Conservation (phyloP, 2,888 invertebrate species). For the Dusona sp. region DNA sequence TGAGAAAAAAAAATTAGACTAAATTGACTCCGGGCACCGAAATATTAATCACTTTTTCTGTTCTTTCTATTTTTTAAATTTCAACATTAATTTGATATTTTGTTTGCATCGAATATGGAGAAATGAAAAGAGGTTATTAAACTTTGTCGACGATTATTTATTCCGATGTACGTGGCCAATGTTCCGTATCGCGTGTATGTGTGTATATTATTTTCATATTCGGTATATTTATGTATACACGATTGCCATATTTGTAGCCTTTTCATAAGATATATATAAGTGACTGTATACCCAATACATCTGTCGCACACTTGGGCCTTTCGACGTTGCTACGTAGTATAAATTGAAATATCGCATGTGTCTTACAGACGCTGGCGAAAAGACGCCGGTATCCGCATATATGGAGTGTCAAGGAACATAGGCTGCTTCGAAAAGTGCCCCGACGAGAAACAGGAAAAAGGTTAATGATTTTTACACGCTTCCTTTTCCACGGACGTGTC, state of each 20-base stretch:
- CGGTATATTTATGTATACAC: neutral
- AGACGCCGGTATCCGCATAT: constrained; percentile 4
- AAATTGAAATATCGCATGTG: constrained; percentile 63
- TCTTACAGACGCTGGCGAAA: constrained; percentile 61
- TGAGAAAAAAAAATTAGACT: too few species aligned
- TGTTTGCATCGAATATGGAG: neutral
- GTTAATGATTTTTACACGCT: constrained; percentile 46
- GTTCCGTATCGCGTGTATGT: neutral
- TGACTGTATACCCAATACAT: constrained; percentile 44
- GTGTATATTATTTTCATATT: neutral
- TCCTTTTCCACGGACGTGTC: neutral
- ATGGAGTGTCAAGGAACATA: neutral
- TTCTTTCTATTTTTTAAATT: neutral
- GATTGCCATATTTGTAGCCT: constrained; percentile 6
- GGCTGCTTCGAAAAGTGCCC: constrained; percentile 1
- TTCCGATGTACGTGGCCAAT: neutral
- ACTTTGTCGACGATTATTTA: neutral
- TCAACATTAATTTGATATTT: neutral
- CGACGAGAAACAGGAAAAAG: constrained; percentile 38
- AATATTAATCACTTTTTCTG: neutral
- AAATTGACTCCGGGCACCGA: too few species aligned
- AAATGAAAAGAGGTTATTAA: constrained; percentile 1
- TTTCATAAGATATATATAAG: constrained; percentile 29
- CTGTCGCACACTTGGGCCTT: constrained; percentile 65
- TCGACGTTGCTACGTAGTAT: constrained; percentile 22